Evolutionary conservation across 2,113 vertebrate species (phyloP), one percentile per base, ranked within the genome.

Genomic region (Campylomormyrus tamandua): DNA sequence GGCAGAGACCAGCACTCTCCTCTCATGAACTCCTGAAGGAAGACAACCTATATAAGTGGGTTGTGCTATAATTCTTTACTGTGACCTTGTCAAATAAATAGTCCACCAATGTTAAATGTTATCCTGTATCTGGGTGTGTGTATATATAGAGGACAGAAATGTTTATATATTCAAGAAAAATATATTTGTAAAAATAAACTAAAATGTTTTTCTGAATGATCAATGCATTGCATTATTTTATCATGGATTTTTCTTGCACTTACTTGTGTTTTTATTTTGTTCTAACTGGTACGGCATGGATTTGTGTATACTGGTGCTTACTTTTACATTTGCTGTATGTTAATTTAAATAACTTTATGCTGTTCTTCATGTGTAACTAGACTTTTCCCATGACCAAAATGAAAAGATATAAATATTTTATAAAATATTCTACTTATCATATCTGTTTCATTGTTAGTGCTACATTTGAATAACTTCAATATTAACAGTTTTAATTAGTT

Each of bases 161-260:
- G 92, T 93, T 93, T 94, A 91, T 85, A 92, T 91, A 90, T 89
- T 92, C 31, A 45, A 90, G 92, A 90, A 92, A 90, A 91, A 91
- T 94, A 91, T 95, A 93, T 95, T 96, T 97, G 95, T 96, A 95
- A 92, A 95, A 91, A 92, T 92, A 93, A 92, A 88, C 89, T 39
- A 91, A 94, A 89, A 80, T 88, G 87, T 95, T 98, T 97, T 97
- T 98, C 35, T 80, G 74, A 80, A 92, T 96, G 95, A 92, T 94
- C 94, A 95, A 92, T 93, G 95, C 95, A 95, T 95, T 95, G 96
- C 95, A 94, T 95, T 96, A 94, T 98, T 97, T 95, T 97, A 97
- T 95, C 93, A 94, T 96, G 94, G 96, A 95, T 96, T 97, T 95
- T 96, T 94, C 95, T 97, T 98, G 97, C 97, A 98, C 97, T 98